Conservation (phyloP, 1,140 invertebrate species). For the Nylanderia fulva region DNA sequence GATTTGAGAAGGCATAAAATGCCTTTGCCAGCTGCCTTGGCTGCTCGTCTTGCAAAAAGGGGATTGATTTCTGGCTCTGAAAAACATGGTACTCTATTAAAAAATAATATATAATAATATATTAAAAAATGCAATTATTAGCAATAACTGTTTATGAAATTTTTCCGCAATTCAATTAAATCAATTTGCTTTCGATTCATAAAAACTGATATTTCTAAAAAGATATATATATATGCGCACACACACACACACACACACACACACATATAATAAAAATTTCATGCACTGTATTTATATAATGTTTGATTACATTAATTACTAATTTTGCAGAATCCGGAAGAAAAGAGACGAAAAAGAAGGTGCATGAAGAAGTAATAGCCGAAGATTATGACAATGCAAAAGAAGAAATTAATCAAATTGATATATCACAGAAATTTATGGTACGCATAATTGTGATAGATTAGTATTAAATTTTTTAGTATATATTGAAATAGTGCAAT, state of each 20-base stretch:
- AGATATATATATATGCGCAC: background rate
- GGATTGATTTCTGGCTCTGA: conserved; percentile 89
- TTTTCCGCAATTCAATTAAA: background rate
- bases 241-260: too few relatives aligned
- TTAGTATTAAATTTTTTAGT: conserved; percentile 82
- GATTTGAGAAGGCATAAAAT: conserved; percentile 84
- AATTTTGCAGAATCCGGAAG: conserved; percentile 79
- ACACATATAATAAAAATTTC: too few relatives aligned
- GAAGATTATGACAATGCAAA: conserved; percentile 92
- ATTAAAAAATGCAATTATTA: background rate
- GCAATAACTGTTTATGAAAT: background rate
- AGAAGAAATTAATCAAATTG: conserved; percentile 82
- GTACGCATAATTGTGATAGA: conserved; percentile 79
- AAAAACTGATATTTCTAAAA: conserved; percentile 8
- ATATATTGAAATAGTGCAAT: conserved; percentile 77
- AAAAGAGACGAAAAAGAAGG: conserved; percentile 83
- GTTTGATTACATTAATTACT: background rate
- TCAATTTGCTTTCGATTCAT: background rate
- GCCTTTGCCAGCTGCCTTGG: conserved; percentile 95
- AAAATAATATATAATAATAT: too few relatives aligned
- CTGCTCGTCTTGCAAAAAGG: conserved; percentile 93
- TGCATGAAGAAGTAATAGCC: conserved; percentile 94
- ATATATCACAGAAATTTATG: conserved; percentile 84
- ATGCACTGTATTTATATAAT: background rate
- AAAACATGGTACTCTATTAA: conserved; percentile 83